These are phyloP conservation scores for Protobothrops flavoviridis DNA, from an alignment of 2,113 vertebrate genomes.

Conservation along the genomic window DNA sequence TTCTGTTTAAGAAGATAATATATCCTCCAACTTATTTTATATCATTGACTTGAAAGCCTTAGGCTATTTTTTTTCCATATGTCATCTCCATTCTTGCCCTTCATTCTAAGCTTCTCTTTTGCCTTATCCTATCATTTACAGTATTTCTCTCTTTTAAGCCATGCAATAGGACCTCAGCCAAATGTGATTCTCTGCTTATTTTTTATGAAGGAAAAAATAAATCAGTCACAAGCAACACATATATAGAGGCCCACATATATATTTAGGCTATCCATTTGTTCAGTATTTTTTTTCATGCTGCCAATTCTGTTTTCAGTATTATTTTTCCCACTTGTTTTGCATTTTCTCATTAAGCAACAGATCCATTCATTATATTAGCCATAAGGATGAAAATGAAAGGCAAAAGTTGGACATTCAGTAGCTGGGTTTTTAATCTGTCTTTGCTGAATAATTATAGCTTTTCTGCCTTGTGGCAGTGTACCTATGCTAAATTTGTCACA, in stretches of 20 bases:
- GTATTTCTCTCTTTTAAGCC: slow-evolving; percentile 50
- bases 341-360: not conserved
- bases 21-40: slow-evolving; percentile 23
- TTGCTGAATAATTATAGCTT: not conserved
- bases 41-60: slow-evolving; percentile 34
- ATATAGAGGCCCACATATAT: not conserved
- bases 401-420: not conserved
- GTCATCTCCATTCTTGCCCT: slow-evolving; percentile 32
- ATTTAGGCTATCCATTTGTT: slow-evolving; percentile 1
- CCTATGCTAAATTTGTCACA: slow-evolving; percentile 7
- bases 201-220: slow-evolving; percentile 39
- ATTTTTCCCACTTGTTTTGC: not conserved
- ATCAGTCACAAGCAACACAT: slow-evolving; percentile 32
- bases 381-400: not conserved
- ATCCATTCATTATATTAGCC: slow-evolving; percentile 4
- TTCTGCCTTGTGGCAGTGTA: slow-evolving; percentile 6
- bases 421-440: not conserved
- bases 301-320: not conserved
- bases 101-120: slow-evolving; percentile 41
- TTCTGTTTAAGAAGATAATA: not conserved
- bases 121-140: slow-evolving; percentile 50
- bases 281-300: not conserved
- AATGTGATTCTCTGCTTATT: slow-evolving; percentile 35
- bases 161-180: slow-evolving; percentile 35
- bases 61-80: slow-evolving; percentile 27